Evolutionary conservation across 2,113 vertebrate genomes (phyloP).

Genomic region (Elaphurus davidianus): DNA sequence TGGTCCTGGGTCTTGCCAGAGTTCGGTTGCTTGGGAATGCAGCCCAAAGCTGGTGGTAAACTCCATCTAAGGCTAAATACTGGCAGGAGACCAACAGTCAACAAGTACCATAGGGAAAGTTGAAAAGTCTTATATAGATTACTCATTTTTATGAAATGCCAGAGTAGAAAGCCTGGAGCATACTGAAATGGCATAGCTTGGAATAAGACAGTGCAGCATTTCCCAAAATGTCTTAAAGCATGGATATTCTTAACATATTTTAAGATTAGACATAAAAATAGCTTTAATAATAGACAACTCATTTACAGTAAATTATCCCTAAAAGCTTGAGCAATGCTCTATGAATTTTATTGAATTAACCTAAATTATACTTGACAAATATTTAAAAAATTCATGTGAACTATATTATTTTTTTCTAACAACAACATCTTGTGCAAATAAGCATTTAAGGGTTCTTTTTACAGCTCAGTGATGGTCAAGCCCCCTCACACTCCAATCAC

Average conservation of each 20-base stretch:
- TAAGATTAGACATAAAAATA: neutral
- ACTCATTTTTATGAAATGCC: neutral
- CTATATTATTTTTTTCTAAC: neutral
- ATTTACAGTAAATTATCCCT: neutral
- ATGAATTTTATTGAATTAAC: neutral
- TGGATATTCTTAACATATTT: neutral
- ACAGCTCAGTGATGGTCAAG: neutral
- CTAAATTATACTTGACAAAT: neutral
- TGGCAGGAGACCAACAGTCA: neutral
- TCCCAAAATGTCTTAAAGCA: neutral
- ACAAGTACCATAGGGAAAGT: neutral
- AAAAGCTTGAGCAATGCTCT: neutral
- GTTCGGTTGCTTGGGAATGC: neutral
- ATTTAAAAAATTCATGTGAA: neutral
- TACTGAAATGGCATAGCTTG: neutral
- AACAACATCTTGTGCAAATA: neutral
- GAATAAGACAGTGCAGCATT: neutral
- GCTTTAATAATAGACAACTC: neutral
- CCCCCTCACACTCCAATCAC: neutral
- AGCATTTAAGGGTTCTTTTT: neutral
- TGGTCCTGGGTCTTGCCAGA: neutral
- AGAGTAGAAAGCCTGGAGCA: neutral
- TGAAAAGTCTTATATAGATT: neutral
- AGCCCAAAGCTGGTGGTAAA: neutral
- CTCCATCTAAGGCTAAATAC: neutral